Conservation (phyloP, 2,797 vertebrate species). For the Numenius phaeopus region DNA sequence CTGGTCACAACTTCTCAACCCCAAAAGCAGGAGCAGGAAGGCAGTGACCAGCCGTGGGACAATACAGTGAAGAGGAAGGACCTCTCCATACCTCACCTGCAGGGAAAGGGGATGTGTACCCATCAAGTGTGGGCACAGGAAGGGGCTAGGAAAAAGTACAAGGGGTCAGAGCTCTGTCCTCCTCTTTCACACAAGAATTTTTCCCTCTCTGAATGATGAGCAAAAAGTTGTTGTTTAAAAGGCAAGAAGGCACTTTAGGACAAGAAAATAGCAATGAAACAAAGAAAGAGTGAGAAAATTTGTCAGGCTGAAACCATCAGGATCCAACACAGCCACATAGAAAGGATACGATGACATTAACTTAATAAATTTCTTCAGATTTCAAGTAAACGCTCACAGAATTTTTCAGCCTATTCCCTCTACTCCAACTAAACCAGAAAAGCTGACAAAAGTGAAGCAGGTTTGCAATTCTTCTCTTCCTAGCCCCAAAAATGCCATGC, state of each 20-base stretch:
- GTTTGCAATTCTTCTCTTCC: neutral
- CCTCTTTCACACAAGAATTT: neutral
- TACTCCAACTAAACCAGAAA: neutral
- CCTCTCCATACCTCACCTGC: accelerated
- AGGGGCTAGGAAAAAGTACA: neutral
- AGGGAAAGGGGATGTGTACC: neutral
- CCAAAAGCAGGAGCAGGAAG: neutral
- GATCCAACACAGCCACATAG: neutral
- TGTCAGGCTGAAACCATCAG: neutral
- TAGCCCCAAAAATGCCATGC: accelerated
- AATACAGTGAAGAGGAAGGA: neutral
- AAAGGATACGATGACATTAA: accelerated
- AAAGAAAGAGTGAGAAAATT: neutral
- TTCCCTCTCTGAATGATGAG: neutral
- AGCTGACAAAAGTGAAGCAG: neutral
- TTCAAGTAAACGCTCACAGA: neutral
- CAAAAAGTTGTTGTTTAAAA: neutral
- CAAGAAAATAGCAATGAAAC: neutral
- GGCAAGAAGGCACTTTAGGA: neutral
- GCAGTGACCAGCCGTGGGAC: neutral
- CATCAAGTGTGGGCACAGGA: neutral
- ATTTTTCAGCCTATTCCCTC: neutral
- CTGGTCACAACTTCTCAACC: accelerated
- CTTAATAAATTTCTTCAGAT: neutral
- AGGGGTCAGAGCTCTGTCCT: neutral